Evolutionary conservation across 2,797 vertebrate species (phyloP).

Genomic region (Centropyge bicolor): DNA sequence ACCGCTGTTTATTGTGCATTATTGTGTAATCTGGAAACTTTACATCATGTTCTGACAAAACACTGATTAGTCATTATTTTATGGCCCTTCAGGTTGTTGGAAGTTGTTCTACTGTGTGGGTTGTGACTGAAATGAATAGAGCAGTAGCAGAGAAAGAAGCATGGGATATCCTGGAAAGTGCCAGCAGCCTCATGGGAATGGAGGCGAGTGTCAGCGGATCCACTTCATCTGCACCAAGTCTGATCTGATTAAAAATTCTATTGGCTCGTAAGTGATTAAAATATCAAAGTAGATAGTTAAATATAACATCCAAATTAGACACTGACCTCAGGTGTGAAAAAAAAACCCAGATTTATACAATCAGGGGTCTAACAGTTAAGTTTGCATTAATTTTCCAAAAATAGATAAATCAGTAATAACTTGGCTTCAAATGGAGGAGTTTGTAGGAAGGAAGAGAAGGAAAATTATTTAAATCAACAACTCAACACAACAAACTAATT

Average conservation of each 20-base stretch:
- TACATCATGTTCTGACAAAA: not conserved
- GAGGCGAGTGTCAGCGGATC: conserved; percentile 59
- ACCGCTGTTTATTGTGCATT: not conserved
- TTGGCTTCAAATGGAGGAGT: no score
- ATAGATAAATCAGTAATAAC: no score
- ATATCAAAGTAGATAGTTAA: not conserved
- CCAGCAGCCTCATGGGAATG: conserved; percentile 51
- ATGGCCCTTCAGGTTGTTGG: conserved; percentile 46
- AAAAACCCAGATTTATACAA: no score
- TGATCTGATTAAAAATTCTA: fast-evolving
- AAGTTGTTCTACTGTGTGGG: conserved; percentile 65
- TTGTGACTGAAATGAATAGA: conserved; percentile 56
- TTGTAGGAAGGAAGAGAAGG: no score
- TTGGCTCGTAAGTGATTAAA: conserved; percentile 21
- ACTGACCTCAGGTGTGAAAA: no score
- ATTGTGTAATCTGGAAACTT: not conserved
- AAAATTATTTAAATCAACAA: no score
- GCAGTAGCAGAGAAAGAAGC: conserved; percentile 39
- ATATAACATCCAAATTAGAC: no score
- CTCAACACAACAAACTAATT: no score
- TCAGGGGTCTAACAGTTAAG: no score
- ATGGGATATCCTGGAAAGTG: conserved; percentile 60
- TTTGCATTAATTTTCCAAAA: no score
- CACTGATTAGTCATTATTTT: not conserved
- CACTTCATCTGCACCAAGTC: conserved; percentile 70